Percentiles rank a stretch among this genome's conserved stretches.
Evolutionary conservation across 2,797 vertebrate genomes (phyloP).

Genomic region (Channallabes apus): DNA sequence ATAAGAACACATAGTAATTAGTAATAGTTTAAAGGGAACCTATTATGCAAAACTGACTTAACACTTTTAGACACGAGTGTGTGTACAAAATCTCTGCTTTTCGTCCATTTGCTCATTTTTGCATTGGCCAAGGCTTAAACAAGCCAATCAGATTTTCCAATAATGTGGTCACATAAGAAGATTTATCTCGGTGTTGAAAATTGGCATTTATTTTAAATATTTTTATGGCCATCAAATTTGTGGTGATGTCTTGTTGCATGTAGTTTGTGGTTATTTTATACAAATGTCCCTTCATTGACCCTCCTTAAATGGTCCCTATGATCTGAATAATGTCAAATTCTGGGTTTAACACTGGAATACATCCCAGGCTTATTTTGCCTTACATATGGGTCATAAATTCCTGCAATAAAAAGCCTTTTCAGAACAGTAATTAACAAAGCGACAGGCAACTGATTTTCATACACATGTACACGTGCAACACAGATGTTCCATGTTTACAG

Average conservation of each 20-base stretch:
- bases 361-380: conserved; percentile 2
- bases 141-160: too few species aligned
- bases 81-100: too few species aligned
- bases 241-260: background rate
- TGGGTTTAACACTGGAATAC: background rate
- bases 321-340: background rate
- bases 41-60: too few species aligned
- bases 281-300: background rate
- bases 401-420: background rate
- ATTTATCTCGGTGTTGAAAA: background rate
- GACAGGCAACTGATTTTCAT: background rate
- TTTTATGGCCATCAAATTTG: background rate
- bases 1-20: background rate
- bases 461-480: background rate
- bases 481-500: background rate
- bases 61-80: too few species aligned
- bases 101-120: too few species aligned
- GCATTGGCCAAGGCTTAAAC: too few species aligned
- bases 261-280: background rate
- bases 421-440: background rate
- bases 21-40: background rate
- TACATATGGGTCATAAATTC: background rate
- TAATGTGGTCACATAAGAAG: too few species aligned
- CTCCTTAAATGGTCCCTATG: background rate
- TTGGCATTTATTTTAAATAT: background rate